Evolutionary conservation across 1,140 invertebrate species (phyloP), one percentile per base, ranked within the genome.

Genomic region (Meloidogyne hapla): DNA sequence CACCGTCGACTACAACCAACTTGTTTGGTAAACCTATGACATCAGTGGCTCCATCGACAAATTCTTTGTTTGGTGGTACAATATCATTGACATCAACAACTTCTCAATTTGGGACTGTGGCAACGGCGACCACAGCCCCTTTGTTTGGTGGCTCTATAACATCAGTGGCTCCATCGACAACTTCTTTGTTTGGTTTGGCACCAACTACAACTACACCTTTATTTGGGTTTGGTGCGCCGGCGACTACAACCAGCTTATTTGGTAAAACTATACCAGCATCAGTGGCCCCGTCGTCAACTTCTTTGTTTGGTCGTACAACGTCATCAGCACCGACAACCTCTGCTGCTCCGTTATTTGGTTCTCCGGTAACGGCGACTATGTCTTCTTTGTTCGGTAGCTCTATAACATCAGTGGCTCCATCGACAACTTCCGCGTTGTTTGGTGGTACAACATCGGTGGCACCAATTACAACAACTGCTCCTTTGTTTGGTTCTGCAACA

Each of bases 221-320:
- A 33, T 25, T 65, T 10, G 28, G 28, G n/a, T n/a, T n/a, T 21
- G 69, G 69, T n/a, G 13, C 42, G 23, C 48, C 69, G 0, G 13
- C 69, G 15, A 66, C 28, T 26, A 69, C 69, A 9, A 69, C 69
- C 42, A 69, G 25, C 67, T 64, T 12, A n/a, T 71, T 69, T 40
- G 62, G 42, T 40, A 23, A n/a, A 33, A 42, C 10, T 68, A 8
- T 71, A n/a, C 33, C 26, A 33, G 13, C 25, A 6, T 25, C 61
- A 23, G 62, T 28, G n/a, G 23, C 69, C 33, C 23, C 69, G 33
- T 28, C 33, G 18, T 18, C 69, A 63, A 13, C 69, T 25, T 21
- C 69, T 25, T 21, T 70, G 4, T 70, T 70, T 18, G 69, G 69
- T n/a, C n/a, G n/a, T n/a, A n/a, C n/a, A n/a, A n/a, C 18, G 25